Evolutionary conservation across 2,113 vertebrate genomes (phyloP).

Genomic region (Lycocorax pyrrhopterus): DNA sequence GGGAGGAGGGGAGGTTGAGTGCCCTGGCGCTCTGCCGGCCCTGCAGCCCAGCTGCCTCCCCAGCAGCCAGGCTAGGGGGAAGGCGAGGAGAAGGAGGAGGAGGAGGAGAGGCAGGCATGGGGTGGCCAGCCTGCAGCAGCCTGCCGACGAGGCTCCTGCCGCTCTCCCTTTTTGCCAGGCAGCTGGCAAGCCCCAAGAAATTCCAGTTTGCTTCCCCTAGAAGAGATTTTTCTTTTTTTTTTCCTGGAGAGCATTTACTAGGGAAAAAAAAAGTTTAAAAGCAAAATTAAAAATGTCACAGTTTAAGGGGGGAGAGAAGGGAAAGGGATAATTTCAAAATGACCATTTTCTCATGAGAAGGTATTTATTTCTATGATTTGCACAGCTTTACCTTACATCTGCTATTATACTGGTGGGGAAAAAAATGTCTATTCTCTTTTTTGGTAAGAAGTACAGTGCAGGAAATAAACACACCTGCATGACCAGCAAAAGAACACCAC

Average conservation of each 20-base stretch:
- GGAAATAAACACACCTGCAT: background rate
- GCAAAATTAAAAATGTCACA: background rate
- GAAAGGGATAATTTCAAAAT: background rate
- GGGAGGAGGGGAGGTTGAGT: slow-evolving; percentile 68
- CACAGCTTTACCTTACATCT: background rate
- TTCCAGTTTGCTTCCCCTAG: background rate
- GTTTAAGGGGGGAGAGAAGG: background rate
- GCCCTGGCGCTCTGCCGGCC: slow-evolving; percentile 64
- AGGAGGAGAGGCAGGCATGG: background rate
- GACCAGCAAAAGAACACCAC: background rate
- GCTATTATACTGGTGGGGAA: background rate
- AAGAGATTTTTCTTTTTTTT: background rate
- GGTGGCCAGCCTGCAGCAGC: slow-evolving; percentile 55
- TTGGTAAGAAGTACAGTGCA: background rate
- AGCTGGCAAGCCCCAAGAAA: slow-evolving; percentile 51
- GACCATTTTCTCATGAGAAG: background rate
- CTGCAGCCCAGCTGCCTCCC: slow-evolving; percentile 69
- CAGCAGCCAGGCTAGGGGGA: slow-evolving; percentile 63
- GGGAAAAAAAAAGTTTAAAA: background rate
- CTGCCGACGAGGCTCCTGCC: background rate
- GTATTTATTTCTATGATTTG: background rate
- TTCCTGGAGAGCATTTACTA: background rate
- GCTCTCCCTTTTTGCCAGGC: background rate
- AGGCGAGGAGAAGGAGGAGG: slow-evolving; percentile 33
- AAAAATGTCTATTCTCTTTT: background rate